Conservation (phyloP, 2,113 vertebrate species). For the Patagioenas fasciata region DNA sequence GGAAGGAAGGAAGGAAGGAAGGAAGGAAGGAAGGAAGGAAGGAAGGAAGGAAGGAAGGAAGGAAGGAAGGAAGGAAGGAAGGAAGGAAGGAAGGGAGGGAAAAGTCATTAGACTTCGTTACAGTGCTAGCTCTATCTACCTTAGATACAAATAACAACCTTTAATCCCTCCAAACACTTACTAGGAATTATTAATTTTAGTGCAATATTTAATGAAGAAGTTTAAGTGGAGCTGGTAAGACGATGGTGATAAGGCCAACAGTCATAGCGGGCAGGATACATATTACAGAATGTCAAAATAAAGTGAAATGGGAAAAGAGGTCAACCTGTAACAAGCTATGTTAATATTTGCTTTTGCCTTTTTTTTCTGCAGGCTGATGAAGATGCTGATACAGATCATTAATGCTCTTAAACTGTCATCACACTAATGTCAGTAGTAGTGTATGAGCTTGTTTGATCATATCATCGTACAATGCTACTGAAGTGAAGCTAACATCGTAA, state of each 20-base stretch:
- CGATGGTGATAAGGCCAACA: neutral
- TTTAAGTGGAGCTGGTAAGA: neutral
- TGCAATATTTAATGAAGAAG: neutral
- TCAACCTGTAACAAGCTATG: neutral
- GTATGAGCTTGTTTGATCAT: neutral
- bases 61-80: too few species aligned
- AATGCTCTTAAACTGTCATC: constrained; percentile 37
- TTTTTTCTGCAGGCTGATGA: neutral
- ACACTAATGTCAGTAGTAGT: neutral
- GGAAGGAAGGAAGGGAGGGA: neutral
- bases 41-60: too few species aligned
- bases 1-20: too few species aligned
- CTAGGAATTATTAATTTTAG: neutral
- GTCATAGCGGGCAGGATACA: neutral
- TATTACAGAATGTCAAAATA: neutral
- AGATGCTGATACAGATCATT: constrained; percentile 23
- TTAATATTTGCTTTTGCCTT: neutral
- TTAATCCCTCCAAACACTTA: neutral
- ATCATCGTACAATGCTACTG: neutral
- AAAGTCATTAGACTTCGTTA: neutral
- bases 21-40: too few species aligned
- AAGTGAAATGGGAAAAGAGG: neutral
- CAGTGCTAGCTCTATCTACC: neutral
- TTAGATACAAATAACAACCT: neutral
- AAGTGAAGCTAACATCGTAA: too few species aligned